These are phyloP conservation scores for Scaptodrosophila lebanonensis DNA, from an alignment of 1,140 invertebrate species.

Conservation along the genomic window DNA sequence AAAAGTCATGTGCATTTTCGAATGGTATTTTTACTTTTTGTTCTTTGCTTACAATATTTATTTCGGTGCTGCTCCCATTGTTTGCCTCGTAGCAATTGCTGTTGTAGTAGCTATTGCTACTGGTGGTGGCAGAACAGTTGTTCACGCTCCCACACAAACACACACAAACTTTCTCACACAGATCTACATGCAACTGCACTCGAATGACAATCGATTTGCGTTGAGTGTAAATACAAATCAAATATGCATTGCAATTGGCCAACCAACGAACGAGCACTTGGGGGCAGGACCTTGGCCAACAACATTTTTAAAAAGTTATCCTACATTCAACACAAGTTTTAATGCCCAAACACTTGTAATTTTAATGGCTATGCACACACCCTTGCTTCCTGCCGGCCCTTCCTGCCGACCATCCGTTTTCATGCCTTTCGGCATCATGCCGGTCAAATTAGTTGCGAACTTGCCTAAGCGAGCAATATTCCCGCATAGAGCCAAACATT, in stretches of 20 bases:
- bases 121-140: slow-evolving; percentile 68
- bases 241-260: slow-evolving; percentile 75
- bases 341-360: slow-evolving; percentile 61
- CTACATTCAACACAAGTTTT: background rate
- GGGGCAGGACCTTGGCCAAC: slow-evolving; percentile 46
- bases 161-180: slow-evolving; percentile 15
- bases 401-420: no score
- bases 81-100: no score
- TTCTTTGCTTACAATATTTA: slow-evolving; percentile 29
- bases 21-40: slow-evolving; percentile 32
- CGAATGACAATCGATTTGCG: slow-evolving; percentile 71
- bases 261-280: slow-evolving; percentile 25
- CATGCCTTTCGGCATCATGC: no score
- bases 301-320: slow-evolving; percentile 18
- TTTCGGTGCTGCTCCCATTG: slow-evolving; percentile 8
- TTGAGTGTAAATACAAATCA: slow-evolving; percentile 69
- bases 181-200: slow-evolving; percentile 11
- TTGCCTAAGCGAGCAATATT: no score
- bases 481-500: slow-evolving; percentile 17
- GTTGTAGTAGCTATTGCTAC: slow-evolving; percentile 27
- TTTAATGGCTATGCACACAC: slow-evolving; percentile 43
- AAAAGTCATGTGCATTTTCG: slow-evolving; percentile 40
- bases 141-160: slow-evolving; percentile 54
- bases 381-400: no score
- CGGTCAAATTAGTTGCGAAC: no score